Evolutionary conservation across 2,888 invertebrate species (phyloP).

Genomic region (Sarcophaga subvicina): DNA sequence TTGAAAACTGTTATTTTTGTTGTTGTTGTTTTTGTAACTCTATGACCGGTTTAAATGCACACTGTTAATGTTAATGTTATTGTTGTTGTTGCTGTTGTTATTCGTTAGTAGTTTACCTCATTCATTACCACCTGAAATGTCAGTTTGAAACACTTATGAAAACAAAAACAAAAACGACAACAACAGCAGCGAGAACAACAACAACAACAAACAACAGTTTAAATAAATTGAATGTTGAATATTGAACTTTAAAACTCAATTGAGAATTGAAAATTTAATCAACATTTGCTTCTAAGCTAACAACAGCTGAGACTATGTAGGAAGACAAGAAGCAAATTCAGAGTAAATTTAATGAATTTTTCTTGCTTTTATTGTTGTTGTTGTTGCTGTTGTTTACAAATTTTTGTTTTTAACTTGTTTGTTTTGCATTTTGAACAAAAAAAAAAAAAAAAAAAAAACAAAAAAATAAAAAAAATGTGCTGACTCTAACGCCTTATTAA

Average conservation of each 20-base stretch:
- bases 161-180: neutral
- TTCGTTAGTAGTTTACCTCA: constrained; percentile 27
- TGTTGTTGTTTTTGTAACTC: neutral
- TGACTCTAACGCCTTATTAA: constrained; percentile 49
- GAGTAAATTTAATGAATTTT: constrained; percentile 3
- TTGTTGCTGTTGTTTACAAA: constrained; percentile 1
- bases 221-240: too few species aligned
- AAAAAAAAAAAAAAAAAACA: neutral
- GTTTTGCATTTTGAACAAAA: constrained; percentile 3
- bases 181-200: too few species aligned
- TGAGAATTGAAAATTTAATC: too few species aligned
- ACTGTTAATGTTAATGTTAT: neutral
- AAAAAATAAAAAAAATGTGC: constrained; percentile 25
- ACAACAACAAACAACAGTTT: too few species aligned
- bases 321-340: too few species aligned
- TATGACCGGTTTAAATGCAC: neutral
- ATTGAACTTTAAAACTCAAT: too few species aligned
- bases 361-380: neutral
- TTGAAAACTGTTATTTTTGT: neutral
- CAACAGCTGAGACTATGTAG: too few species aligned
- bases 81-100: neutral
- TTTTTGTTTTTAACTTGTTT: constrained; percentile 1
- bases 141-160: neutral
- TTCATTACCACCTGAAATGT: constrained; percentile 36
- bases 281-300: too few species aligned